A percentile compares a stretch with the other conserved stretches of the same genome.
Evolutionary conservation across 2,113 vertebrate species (phyloP).

Genomic region (Pelmatolapia mariae): DNA sequence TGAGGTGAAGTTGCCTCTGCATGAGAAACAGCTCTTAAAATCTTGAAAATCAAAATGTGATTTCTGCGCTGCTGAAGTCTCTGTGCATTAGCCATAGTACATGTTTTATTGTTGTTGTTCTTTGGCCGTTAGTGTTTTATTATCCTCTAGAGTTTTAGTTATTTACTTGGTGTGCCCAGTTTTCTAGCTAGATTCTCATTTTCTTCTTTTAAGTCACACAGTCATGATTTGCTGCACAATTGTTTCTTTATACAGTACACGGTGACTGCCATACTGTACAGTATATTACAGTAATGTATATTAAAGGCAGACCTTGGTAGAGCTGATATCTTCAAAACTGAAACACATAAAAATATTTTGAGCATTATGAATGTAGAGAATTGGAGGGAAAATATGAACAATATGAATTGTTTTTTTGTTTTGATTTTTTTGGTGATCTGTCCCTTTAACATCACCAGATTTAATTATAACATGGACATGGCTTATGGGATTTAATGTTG

Average conservation of each 20-base stretch:
- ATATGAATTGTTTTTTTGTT: not conserved
- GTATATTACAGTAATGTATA: not conserved
- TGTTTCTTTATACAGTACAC: rapidly evolving
- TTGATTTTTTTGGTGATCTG: not conserved
- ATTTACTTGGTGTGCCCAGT: not conserved
- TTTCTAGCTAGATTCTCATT: rapidly evolving
- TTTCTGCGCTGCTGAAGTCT: not conserved
- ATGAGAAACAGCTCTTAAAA: rapidly evolving
- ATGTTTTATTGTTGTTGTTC: not conserved
- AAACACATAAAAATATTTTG: rapidly evolving
- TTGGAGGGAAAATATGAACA: rapidly evolving
- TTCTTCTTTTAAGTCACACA: not conserved
- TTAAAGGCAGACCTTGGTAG: not conserved
- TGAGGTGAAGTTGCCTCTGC: rapidly evolving
- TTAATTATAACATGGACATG: not conserved
- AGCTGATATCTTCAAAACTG: not conserved
- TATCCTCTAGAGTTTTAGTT: not conserved
- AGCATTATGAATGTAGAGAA: not conserved
- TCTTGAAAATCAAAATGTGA: not conserved
- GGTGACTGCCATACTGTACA: not conserved
- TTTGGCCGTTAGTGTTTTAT: rapidly evolving
- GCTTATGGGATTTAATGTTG: not conserved
- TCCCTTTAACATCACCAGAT: not conserved
- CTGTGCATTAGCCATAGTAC: rapidly evolving
- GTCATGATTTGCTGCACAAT: not conserved